phyloP scores from a whole-genome alignment of 2,888 invertebrate genomes.

The Agrotis puta region DNA sequence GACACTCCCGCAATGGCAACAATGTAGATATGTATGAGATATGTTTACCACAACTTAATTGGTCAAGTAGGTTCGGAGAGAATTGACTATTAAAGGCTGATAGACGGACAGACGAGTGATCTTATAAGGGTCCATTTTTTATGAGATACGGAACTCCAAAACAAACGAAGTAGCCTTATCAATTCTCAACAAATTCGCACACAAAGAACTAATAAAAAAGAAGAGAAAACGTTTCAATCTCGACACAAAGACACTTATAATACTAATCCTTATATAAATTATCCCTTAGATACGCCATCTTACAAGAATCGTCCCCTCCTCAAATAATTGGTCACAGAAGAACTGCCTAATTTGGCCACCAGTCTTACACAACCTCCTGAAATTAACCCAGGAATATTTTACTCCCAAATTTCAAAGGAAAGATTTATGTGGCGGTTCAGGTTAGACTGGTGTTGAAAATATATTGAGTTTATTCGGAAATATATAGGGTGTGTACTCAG shows the following conservation, averaged over 20 bases:
- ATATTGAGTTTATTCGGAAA: conserved; percentile 38
- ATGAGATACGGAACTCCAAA: too few species aligned
- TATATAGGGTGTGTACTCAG: conserved; percentile 12
- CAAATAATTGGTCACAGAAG: conserved; percentile 30
- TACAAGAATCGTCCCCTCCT: conserved; percentile 12
- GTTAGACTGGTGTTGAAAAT: conserved; percentile 14
- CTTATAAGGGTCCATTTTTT: too few species aligned
- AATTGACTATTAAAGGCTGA: too few species aligned
- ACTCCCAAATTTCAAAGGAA: conserved; percentile 9
- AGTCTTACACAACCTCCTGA: conserved; percentile 22
- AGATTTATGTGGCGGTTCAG: conserved; percentile 22
- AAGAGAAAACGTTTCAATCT: conserved; percentile 1
- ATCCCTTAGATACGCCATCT: conserved; percentile 14
- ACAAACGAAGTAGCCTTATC: background rate
- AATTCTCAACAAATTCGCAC: background rate
- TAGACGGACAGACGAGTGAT: too few species aligned
- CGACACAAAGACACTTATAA: conserved; percentile 31
- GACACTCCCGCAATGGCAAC: too few species aligned
- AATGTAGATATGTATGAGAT: too few species aligned
- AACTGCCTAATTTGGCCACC: conserved; percentile 10
- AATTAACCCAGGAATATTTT: background rate
- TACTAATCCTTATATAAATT: conserved; percentile 43
- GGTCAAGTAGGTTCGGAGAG: too few species aligned
- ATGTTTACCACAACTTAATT: too few species aligned
- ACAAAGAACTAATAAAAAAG: background rate